Conservation (phyloP, 2,888 invertebrate species). For the Periphyllus acericola region DNA sequence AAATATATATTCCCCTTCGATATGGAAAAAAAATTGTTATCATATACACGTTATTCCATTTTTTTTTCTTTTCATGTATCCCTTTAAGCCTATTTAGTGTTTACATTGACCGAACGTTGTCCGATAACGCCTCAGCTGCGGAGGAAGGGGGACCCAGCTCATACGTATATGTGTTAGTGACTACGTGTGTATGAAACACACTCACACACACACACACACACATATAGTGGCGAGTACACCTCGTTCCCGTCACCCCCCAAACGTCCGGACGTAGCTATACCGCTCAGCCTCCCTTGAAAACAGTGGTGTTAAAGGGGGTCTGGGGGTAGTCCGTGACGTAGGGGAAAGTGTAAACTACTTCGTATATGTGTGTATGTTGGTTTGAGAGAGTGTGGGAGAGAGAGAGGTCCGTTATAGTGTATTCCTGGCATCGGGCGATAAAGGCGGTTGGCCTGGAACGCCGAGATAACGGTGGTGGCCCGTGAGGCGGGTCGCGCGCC, state of each 20-base stretch:
- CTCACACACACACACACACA: background rate
- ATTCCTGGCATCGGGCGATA: constrained; percentile 59
- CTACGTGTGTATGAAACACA: background rate
- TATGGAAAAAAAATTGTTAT: constrained; percentile 34
- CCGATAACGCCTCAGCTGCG: constrained; percentile 21
- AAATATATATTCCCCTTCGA: constrained; percentile 44
- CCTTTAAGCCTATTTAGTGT: constrained; percentile 44
- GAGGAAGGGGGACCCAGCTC: background rate
- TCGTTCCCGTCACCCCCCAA: background rate
- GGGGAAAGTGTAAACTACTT: constrained; percentile 15
- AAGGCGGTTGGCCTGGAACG: constrained; percentile 62
- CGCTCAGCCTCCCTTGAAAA: background rate
- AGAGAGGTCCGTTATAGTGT: constrained; percentile 13
- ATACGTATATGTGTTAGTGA: background rate
- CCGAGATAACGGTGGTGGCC: constrained; percentile 50
- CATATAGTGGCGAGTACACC: background rate
- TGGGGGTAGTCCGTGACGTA: background rate
- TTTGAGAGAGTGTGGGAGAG: background rate
- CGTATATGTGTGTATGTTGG: background rate
- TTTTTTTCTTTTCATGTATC: constrained; percentile 21
- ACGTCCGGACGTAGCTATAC: background rate
- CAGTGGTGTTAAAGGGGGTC: background rate
- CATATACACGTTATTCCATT: constrained; percentile 31
- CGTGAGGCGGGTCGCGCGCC: constrained; percentile 38
- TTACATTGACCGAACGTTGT: constrained; percentile 57